phyloP scores from a whole-genome alignment of 2,888 invertebrate genomes.

The Chelonus formosanus region DNA sequence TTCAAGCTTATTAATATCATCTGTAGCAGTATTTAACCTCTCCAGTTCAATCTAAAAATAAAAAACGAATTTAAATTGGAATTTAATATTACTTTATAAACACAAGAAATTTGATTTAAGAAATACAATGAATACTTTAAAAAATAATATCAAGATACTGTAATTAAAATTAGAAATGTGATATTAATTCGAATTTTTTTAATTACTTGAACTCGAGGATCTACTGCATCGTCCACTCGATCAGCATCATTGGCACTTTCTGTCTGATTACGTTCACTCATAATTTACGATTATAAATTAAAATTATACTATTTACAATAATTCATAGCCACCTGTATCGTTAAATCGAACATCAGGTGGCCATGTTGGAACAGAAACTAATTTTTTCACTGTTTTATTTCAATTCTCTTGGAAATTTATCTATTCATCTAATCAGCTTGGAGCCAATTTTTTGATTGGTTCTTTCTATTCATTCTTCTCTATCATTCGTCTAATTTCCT shows the following conservation, averaged over 20 bases:
- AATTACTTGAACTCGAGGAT: conserved; percentile 82
- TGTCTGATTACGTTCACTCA: conserved; percentile 52
- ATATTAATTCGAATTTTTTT: not conserved
- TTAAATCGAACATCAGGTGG: conserved; percentile 58
- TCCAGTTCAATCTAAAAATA: conserved; percentile 80
- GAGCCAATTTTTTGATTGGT: not conserved
- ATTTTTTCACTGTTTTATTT: conserved; percentile 25
- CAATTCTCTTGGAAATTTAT: not conserved
- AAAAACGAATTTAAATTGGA: conserved; percentile 1
- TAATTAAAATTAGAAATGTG: conserved; percentile 17
- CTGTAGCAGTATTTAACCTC: conserved; percentile 87
- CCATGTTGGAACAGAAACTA: conserved; percentile 53
- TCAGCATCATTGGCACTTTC: conserved; percentile 55
- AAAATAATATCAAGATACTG: not conserved
- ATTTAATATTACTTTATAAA: conserved; percentile 3
- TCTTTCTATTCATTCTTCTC: not conserved
- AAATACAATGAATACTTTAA: too few relatives aligned
- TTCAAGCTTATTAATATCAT: conserved; percentile 91
- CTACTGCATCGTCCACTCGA: conserved; percentile 72
- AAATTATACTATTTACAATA: conserved; percentile 50
- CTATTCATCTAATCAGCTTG: too few relatives aligned
- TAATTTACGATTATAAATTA: conserved; percentile 34
- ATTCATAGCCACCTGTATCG: conserved; percentile 61
- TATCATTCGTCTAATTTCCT: too few relatives aligned
- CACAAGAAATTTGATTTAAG: too few relatives aligned